Conservation (phyloP, 1,140 invertebrate genomes). For the Mesaphorura yosii region DNA sequence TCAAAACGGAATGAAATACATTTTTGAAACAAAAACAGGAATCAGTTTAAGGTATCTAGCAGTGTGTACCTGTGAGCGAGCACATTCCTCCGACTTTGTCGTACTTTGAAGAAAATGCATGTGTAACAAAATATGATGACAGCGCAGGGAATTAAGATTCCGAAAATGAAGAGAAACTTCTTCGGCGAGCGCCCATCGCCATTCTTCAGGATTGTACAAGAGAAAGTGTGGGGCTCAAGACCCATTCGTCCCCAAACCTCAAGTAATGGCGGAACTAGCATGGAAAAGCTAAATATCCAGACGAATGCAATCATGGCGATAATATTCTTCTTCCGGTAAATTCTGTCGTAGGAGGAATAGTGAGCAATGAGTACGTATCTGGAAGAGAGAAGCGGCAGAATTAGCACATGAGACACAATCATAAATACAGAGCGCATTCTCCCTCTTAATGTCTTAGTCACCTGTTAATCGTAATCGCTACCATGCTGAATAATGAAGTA, state of each 20-base stretch:
- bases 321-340: conserved; percentile 60
- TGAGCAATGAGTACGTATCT: conserved; percentile 72
- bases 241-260: conserved; percentile 73
- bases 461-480: conserved; percentile 79
- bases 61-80: conserved; percentile 19
- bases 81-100: conserved; percentile 55
- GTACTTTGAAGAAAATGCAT: conserved; percentile 69
- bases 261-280: conserved; percentile 60
- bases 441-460: conserved; percentile 36
- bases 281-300: conserved; percentile 54
- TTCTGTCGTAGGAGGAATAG: conserved; percentile 56
- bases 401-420: not conserved
- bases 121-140: conserved; percentile 72
- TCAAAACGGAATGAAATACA: no score
- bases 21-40: no score
- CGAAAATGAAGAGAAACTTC: conserved; percentile 69
- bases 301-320: conserved; percentile 57
- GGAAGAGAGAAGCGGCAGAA: conserved; percentile 33
- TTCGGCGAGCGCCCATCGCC: conserved; percentile 64
- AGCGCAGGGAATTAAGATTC: conserved; percentile 65
- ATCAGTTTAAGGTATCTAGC: no score
- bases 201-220: conserved; percentile 64
- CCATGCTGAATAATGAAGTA: conserved; percentile 74
- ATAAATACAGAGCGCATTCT: no score
- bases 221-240: conserved; percentile 59